Conservation (phyloP, 2,113 vertebrate species). For the Scalopus aquaticus region DNA sequence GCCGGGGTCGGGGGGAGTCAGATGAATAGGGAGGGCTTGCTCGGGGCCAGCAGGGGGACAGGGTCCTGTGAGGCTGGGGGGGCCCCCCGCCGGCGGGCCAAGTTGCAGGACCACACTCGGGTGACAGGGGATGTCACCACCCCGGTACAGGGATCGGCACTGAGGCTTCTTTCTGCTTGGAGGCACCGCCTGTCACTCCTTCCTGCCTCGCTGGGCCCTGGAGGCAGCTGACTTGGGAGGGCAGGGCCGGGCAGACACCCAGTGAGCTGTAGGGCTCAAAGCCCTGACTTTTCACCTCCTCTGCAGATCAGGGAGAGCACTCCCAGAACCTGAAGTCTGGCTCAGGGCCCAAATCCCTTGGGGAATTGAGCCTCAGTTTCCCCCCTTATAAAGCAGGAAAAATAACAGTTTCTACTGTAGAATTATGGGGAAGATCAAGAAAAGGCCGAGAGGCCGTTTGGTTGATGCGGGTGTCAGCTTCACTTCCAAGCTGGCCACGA, state of each 20-base stretch:
- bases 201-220: background rate
- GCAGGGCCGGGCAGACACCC: too few species aligned
- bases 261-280: too few species aligned
- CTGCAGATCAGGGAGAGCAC: background rate
- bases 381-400: background rate
- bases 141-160: rapidly evolving
- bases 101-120: background rate
- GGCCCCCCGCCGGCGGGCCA: background rate
- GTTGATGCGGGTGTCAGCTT: background rate
- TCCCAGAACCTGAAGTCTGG: background rate
- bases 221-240: background rate
- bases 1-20: slow-evolving; percentile 78
- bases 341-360: background rate
- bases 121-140: background rate
- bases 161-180: rapidly evolving
- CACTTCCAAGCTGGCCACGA: background rate
- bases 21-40: slow-evolving; percentile 20
- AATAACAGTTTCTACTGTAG: background rate
- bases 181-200: background rate
- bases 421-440: background rate
- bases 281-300: background rate
- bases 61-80: background rate
- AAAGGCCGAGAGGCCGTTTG: background rate
- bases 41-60: background rate
- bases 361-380: background rate